A percentile compares a stretch with the other conserved stretches of the same genome.
Conservation (phyloP, 35 echinoderm and acorn worm genomes). For the Hemicentrotus pulcherrimus region DNA sequence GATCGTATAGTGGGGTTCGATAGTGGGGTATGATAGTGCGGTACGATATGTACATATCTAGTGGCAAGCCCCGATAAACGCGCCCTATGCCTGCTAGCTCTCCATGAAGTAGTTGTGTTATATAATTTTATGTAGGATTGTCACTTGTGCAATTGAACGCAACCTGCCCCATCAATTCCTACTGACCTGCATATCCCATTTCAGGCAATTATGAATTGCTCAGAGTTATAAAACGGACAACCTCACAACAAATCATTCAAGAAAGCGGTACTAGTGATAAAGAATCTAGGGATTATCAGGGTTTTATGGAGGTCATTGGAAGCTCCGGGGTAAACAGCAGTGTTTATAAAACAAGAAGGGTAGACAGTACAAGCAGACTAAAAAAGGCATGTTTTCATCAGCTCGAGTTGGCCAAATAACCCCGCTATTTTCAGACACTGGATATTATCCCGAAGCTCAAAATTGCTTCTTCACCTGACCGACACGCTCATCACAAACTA, state of each 20-base stretch:
- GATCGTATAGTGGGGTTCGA: too few relatives aligned
- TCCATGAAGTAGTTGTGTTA: not conserved
- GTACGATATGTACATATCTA: too few relatives aligned
- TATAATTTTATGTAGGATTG: not conserved
- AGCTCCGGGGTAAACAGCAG: not conserved
- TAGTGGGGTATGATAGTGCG: too few relatives aligned
- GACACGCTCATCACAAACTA: too few relatives aligned
- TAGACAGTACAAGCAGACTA: not conserved
- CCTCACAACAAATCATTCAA: not conserved
- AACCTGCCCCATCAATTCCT: not conserved
- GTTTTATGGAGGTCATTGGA: not conserved
- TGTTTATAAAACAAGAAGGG: not conserved
- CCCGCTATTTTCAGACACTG: too few relatives aligned
- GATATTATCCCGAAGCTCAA: too few relatives aligned
- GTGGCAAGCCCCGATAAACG: too few relatives aligned
- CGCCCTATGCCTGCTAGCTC: too few relatives aligned
- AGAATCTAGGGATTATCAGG: not conserved
- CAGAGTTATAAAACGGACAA: not conserved
- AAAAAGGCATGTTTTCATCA: too few relatives aligned
- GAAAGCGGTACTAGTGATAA: not conserved
- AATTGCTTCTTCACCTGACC: too few relatives aligned
- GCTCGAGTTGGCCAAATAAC: too few relatives aligned
- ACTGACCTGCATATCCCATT: not conserved
- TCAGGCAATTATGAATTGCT: not conserved
- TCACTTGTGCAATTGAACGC: not conserved